Evolutionary conservation across 2,113 vertebrate species (phyloP), one percentile per base, ranked within the genome.

Genomic region (Australoheros scitulus): DNA sequence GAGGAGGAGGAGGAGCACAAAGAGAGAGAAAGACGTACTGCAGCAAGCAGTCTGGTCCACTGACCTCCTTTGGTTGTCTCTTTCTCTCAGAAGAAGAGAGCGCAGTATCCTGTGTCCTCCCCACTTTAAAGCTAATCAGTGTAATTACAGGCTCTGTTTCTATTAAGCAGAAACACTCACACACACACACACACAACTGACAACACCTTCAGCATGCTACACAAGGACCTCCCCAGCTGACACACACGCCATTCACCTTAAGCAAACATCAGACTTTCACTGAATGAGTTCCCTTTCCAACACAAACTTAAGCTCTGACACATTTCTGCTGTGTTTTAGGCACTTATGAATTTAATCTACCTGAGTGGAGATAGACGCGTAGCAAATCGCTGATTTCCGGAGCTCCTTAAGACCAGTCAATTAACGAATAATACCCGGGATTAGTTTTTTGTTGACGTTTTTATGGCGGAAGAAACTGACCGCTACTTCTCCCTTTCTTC

Each of bases 1-100:
- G 60, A 76, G 77, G 83, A 90, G 77, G 61, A 87, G 50, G 56
- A 65, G 63, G 63, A 43, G 82, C 74, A 81, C 11, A 63, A 43
- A 50, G 36, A 56, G 36, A 81, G 36, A 68, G 10, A 65, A n/a
- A n/a, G 61, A 82, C 18, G 58, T 6, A 47, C 24, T 87, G 92
- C 94, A 91, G 91, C 91, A 92, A 59, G 63, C 80, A 76, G 88
- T 79, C 90, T 92, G 84, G 59, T 89, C 88, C 89, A 88, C 85
- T 94, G 92, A 92, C 94, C 91, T 92, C 82, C 78, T 92, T 87
- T 76, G 76, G 52, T 15, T 63, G 52, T 81, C 41, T 86, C 18
- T 70, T 50, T 70, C 41, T 50, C 5, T 61, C 32, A 50, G 47
- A 34, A 70, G 41, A 87, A 20, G 18, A 56, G 11, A 63, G 38